These are phyloP conservation scores for Boleophthalmus pectinirostris DNA, from an alignment of 2,113 vertebrate species.

Conservation along the genomic window DNA sequence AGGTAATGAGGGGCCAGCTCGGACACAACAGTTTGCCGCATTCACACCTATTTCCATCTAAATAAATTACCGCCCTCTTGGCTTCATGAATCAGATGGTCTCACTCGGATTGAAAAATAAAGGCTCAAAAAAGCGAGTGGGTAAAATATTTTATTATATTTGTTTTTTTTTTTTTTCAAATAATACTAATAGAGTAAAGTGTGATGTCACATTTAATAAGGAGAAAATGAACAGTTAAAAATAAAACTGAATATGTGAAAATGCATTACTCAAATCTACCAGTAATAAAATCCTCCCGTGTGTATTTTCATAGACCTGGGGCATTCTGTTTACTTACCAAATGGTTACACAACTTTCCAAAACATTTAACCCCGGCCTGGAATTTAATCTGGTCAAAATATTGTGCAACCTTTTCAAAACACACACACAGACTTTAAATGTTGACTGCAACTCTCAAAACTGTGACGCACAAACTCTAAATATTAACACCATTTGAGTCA, in stretches of 20 bases:
- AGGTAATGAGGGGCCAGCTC: conserved; percentile 2
- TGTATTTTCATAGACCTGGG: not conserved
- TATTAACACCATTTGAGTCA: not conserved
- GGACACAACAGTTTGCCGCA: not conserved
- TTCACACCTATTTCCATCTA: conserved; percentile 6
- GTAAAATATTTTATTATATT: too few relatives aligned
- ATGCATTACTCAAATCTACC: not conserved
- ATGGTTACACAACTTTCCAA: not conserved
- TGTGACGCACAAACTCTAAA: not conserved
- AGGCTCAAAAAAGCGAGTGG: not conserved
- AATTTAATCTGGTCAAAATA: not conserved
- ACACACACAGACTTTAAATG: not conserved
- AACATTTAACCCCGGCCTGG: not conserved
- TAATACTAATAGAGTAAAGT: too few relatives aligned
- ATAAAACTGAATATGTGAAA: too few relatives aligned
- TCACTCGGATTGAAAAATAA: not conserved
- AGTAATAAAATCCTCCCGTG: not conserved
- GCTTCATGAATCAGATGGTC: not conserved
- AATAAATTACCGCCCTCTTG: conserved; percentile 3
- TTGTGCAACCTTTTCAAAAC: not conserved
- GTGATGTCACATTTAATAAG: too few relatives aligned
- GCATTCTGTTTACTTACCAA: not conserved
- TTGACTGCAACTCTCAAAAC: not conserved
- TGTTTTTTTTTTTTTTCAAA: too few relatives aligned
- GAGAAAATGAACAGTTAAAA: too few relatives aligned